Base-by-base conservation (phyloP, 92 coral and sea anemone species). In the Zoanthus sansibaricus region DNA sequence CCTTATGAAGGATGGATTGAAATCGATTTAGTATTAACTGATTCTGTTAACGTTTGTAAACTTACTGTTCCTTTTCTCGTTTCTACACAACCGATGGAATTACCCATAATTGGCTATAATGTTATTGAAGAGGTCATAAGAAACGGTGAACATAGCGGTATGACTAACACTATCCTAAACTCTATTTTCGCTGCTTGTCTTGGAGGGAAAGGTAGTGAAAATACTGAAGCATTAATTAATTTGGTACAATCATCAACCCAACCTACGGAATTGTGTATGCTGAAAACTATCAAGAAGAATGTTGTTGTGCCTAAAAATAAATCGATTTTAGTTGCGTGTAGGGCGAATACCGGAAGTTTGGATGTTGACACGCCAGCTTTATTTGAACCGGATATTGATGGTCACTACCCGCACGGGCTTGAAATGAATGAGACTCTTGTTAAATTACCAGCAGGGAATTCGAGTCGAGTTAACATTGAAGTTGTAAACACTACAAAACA, bases 251-350 rank as follows among this genome's bases (percentile, higher is more conserved):
- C 45, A 30, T 30, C 90, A 2, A 91, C 74, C 17, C 31, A 32
- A 52, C 37, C 78, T 68, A 61, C 75, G 68, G 93, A 93, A 67
- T 69, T 88, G 82, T 88, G 86, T 83, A 68, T 20, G 9, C 16
- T 88, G 9, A 77, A 77, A 55, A 82, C 91, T 18, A 84, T 79
- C 31, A 93, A 93, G 54, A 64, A 79, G 68, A 88, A 91, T 46
- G 71, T 79, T 69, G 42, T 88, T 32, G 48, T 93, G 18, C 94
- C 89, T 37, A 76, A 71, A 66, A 61, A 73, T 13, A 82, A 85
- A 83, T n/a, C 94, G 55, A 68, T 91, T 16, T 76, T 18, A 20
- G 90, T 91, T 0, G 6, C 88, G 16, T 91, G 92, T 48, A 17
- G 74, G 1, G 45, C n/a, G 5, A 70, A 10, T 12, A 33, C 47